These are phyloP conservation scores for Drosophila dives DNA, from an alignment of 2,888 invertebrate genomes.

Conservation along the genomic window DNA sequence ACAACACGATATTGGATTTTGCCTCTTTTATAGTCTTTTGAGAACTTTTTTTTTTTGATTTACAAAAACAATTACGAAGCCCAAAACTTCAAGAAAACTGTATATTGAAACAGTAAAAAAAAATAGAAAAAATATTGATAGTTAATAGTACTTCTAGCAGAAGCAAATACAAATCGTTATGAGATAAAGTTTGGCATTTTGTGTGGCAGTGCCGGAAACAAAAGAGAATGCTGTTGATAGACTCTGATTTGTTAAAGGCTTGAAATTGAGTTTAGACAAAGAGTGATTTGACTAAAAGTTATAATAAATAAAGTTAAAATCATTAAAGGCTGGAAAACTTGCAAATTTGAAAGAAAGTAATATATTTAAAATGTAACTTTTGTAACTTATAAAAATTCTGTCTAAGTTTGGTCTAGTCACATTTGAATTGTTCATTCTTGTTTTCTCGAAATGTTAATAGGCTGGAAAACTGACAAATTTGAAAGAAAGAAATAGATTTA, in stretches of 20 bases:
- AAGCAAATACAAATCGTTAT: conserved; percentile 20
- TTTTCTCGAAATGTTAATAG: neutral
- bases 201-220: neutral
- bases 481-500: neutral
- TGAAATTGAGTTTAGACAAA: neutral
- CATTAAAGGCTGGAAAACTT: neutral
- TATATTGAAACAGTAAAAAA: conserved; percentile 5
- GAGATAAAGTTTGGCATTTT: conserved; percentile 4
- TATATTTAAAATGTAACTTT: too few species aligned
- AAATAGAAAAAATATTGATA: conserved; percentile 33
- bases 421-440: neutral
- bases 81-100: conserved; percentile 36
- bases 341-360: neutral
- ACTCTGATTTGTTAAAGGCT: conserved; percentile 1
- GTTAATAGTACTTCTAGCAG: conserved; percentile 19
- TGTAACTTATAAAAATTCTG: neutral
- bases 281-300: neutral
- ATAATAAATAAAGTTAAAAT: neutral
- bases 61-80: conserved; percentile 53
- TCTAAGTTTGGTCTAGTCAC: neutral
- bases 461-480: neutral
- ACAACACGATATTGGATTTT: conserved; percentile 37
- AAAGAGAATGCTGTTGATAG: conserved; percentile 5
- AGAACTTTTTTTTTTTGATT: conserved; percentile 56
- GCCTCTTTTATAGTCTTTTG: conserved; percentile 49